Percentiles rank a stretch among this genome's conserved stretches.
Conservation (phyloP, 2,888 invertebrate genomes). For the Antheraea yamamai region DNA sequence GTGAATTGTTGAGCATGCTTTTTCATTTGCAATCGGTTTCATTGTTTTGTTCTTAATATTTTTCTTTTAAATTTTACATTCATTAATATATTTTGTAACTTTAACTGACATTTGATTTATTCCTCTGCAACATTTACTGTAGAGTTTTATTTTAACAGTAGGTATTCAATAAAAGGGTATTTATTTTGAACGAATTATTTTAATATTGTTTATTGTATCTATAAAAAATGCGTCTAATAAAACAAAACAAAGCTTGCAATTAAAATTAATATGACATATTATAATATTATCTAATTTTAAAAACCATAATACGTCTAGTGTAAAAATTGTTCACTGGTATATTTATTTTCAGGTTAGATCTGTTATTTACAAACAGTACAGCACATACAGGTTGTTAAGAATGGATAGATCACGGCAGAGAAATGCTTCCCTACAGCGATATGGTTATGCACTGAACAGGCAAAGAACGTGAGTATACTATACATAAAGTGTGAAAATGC, state of each 20-base stretch:
- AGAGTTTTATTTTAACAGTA: neutral
- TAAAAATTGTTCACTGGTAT: neutral
- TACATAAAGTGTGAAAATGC: neutral
- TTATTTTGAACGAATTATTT: neutral
- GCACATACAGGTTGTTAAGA: neutral
- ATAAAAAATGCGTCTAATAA: neutral
- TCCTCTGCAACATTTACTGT: neutral
- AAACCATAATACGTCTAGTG: neutral
- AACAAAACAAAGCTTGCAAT: neutral
- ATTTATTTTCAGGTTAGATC: constrained; percentile 10
- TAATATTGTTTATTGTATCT: neutral
- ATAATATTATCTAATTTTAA: neutral
- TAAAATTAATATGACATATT: neutral
- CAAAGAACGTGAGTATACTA: neutral
- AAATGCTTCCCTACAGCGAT: neutral
- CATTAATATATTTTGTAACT: neutral
- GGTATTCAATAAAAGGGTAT: neutral
- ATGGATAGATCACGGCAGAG: neutral
- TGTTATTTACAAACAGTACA: neutral
- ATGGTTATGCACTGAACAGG: neutral
- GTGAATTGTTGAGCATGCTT: no score
- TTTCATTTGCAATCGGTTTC: neutral
- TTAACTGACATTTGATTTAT: neutral
- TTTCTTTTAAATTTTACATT: neutral
- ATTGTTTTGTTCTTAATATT: neutral